Evolutionary conservation across 2,113 vertebrate genomes (phyloP).

Genomic region (Chascanopsetta lugubris): DNA sequence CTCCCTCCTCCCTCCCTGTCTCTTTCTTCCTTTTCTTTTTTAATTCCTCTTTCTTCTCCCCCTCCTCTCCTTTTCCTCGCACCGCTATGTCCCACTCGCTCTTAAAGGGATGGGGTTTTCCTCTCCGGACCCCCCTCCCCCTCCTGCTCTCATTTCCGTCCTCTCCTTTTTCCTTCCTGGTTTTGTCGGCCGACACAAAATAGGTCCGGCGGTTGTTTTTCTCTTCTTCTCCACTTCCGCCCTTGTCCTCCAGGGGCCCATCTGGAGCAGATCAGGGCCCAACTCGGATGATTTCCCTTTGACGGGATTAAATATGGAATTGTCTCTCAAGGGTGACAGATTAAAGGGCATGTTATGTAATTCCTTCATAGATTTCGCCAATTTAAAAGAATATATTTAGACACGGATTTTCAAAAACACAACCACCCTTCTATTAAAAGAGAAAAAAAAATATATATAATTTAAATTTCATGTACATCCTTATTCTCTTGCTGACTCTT

Average conservation of each 20-base stretch:
- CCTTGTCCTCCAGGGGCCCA: background rate
- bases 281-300: no score
- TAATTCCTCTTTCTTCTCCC: conserved; percentile 82
- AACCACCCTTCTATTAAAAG: no score
- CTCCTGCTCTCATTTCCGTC: conserved; percentile 71
- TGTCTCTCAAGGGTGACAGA: no score
- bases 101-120: conserved; percentile 82
- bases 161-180: conserved; percentile 57
- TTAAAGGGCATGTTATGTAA: no score
- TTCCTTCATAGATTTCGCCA: no score
- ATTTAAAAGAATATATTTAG: no score
- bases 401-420: no score
- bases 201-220: background rate
- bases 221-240: no score
- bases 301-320: no score
- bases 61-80: conserved; percentile 83
- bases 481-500: no score
- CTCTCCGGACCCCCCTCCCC: conserved; percentile 65
- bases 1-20: conserved; percentile 84
- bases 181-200: conserved; percentile 74
- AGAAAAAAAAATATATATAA: conserved; percentile 36
- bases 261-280: conserved; percentile 32
- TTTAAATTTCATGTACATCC: no score
- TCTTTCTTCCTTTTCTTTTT: conserved; percentile 84
- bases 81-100: conserved; percentile 83